Base-by-base conservation (phyloP, 2,797 vertebrate species). In the Cynodonichthys magdalenae region DNA sequence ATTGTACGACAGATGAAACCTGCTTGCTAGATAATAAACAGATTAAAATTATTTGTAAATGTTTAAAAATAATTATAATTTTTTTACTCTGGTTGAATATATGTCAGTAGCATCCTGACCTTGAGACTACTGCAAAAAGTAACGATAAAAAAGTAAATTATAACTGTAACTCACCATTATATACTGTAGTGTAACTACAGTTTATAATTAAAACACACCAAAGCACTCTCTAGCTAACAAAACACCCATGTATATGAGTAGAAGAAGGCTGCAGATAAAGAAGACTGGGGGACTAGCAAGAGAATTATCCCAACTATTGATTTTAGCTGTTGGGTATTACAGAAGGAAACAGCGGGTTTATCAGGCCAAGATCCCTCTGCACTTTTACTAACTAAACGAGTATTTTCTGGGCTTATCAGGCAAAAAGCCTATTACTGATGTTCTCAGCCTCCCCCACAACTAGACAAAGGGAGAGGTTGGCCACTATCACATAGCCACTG, bases 251-350 rank as follows among this genome's bases (percentile, higher is more conserved):
- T 83, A 85, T 78, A 88, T 56, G 82, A 84, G 80, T 89, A 87
- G 83, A 87, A 82, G 83, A 79, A 87, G 68, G 76, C 84, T 82
- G 69, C 69, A 93, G 92, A 93, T 88, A 92, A 93, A 93, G 81
- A 74, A 88, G 85, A 85, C 89, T 90, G 93, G 93, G 92, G 88
- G 92, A 95, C 94, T 93, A 93, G 92, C 90, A 81, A 91, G 92
- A 91, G 95, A 94, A 95, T 97, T 95, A 96, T 96, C 95, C 95
- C 88, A 92, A 90, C 93, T 95, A 97, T 96, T 96, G 96, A 98
- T 97, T 97, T 96, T 95, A 91, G 91, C 96, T 96, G 95, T 94
- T 94, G 94, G 95, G 95, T 96, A 97, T 98, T 95, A 96, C 92
- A 94, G 92, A 94, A 93, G 95, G 91, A 93, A 93, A 96, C 94